phyloP scores from a whole-genome alignment of 1,140 invertebrate genomes.

The Cepaea nemoralis region DNA sequence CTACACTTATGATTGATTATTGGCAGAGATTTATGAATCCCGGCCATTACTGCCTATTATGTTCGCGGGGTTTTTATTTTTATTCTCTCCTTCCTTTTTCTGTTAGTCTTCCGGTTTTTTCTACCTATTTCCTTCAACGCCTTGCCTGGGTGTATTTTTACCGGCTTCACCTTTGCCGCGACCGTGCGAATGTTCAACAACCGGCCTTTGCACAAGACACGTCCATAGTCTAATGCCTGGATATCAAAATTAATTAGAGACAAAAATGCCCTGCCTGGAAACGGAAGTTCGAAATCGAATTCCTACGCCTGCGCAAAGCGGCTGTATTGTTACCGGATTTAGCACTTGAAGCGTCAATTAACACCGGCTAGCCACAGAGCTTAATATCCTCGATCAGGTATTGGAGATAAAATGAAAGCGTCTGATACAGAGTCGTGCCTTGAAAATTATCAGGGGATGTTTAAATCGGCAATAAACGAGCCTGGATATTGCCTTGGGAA shows the following conservation, averaged over 20 bases:
- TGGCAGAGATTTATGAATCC: constrained; percentile 17
- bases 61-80: background rate
- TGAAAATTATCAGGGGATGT: constrained; percentile 29
- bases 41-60: constrained; percentile 7
- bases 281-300: constrained; percentile 39
- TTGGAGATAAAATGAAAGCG: constrained; percentile 24
- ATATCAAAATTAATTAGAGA: constrained; percentile 35
- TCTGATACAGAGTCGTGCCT: constrained; percentile 1
- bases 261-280: constrained; percentile 26
- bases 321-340: constrained; percentile 36
- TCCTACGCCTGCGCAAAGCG: constrained; percentile 37
- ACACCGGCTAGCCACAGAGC: constrained; percentile 1
- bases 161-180: background rate
- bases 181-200: constrained; percentile 23
- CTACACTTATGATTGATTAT: background rate
- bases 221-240: constrained; percentile 24
- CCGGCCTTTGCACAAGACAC: constrained; percentile 25
- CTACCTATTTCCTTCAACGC: background rate
- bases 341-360: constrained; percentile 20
- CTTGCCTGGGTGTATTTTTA: background rate
- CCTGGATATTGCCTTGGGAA: constrained; percentile 32
- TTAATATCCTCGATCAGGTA: constrained; percentile 2
- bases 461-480: constrained; percentile 31
- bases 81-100: background rate
- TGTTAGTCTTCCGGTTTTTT: background rate